Base-by-base conservation (phyloP, 2,888 invertebrate species). In the Phyllotreta cruciferae region DNA sequence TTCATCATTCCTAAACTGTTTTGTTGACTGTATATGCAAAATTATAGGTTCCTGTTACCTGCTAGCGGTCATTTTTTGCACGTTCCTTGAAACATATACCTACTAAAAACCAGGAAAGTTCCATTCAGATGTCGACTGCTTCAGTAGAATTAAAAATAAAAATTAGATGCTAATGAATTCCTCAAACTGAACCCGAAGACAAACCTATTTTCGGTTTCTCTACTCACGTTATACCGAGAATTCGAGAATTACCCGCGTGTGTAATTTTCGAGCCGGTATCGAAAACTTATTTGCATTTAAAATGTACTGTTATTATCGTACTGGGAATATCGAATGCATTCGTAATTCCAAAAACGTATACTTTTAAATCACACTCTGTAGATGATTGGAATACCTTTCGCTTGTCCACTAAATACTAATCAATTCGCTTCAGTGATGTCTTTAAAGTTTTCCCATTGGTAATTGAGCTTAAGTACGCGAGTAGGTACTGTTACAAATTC, bases 241-340 rank as follows among this genome's bases (percentile, higher is more conserved):
- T 24, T 24, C 24, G 2, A 55, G 55, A 44, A 55, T 7, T 42
- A 54, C 24, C 41, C 35, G 34, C 36, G 55, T 24, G 44, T 34
- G 55, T 44, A 55, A 55, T 55, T 38, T 13, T 44, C 13, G 11
- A 24, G 36, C 14, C n/a, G 49, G 42, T 34, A 55, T 41, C 54
- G 35, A 53, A 35, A 55, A 42, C 41, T 24, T 55, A 44, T 55
- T 55, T 55, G 55, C 55, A 44, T 55, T 44, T 44, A 34, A 42
- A 42, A 55, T 55, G 35, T 55, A 55, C 55, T 24, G 55, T 55
- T 44, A 44, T 55, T 42, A 55, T 55, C 42, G 55, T 44, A 44
- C 35, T 36, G 36, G 55, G 55, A 42, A 55, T 55, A 42, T 42
- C 11, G 44, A 44, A 55, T 55, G 36, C 36, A 34, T 55, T 55